Base-by-base conservation (phyloP, 2,113 vertebrate genomes). In the Ochotona curzoniae region DNA sequence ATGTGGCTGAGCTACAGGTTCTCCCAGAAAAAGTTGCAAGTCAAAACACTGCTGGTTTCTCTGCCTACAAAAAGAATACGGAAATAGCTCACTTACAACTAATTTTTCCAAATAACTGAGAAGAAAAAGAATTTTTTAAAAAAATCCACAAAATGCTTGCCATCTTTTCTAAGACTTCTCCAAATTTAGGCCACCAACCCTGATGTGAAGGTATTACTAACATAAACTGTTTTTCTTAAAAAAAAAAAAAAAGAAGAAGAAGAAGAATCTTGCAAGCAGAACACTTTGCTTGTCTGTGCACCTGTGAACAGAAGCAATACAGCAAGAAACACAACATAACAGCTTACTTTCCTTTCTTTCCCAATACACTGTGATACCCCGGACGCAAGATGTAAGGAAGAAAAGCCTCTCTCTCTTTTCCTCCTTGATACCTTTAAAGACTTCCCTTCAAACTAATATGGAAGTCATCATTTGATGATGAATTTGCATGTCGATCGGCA, bases 401-500 rank as follows among this genome's bases (percentile, higher is more conserved):
- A 96, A 89, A 87, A 47, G 10, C 10, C 30, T 20, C 23, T 66
- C 6, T 18, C 38, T 30, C 66, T 87, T 95, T 93, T 82, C 60
- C 35, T 20, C 94, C 95, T 71, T 96, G 96, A 92, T 97, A 98
- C 95, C 96, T 97, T 97, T 96, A 97, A 97, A 97, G 97, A 96
- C 93, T 96, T 96, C 92, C 90, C 91, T 96, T 64, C 0, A 67
- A 95, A 91, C 1, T 2, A 97, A 97, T 91, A 94, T 44, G 76
- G 94, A 96, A 89, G 93, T 97, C 94, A 76, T 97, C 97, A 98
- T 94, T 97, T 96, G 97, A 95, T 97, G 98, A 96, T 97, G 98
- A 98, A 99, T 99, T 98, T 99, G 98, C 98, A 99, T 98, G 98
- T 97, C 97, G 98, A 98, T 98, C 96, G 93, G 98, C 98, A 98